Evolutionary conservation across 2,797 vertebrate species (phyloP), one percentile per base, ranked within the genome.

Genomic region (Periparus ater): DNA sequence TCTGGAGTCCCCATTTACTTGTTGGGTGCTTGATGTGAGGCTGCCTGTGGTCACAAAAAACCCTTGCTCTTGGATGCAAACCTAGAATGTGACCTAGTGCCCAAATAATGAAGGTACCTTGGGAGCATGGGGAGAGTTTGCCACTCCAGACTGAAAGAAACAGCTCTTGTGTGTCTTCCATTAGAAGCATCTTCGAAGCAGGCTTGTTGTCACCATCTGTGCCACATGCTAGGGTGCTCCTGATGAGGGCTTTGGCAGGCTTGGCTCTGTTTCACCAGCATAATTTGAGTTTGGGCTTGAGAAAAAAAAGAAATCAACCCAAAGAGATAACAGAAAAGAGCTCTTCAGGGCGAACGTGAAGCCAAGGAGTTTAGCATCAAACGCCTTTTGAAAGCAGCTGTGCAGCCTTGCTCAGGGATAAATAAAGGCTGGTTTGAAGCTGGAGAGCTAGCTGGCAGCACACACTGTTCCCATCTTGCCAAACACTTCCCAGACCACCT

Each of bases 371-470:
- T 92, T 73, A 95, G 36, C 63, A 92, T 92, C 77, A 92, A 91
- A 89, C 4, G 81, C 48, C 51, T 93, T 93, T 70, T 60, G 67
- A 76, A 92, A 89, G 61, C 87, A 96, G 87, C 92, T 94, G 87
- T 89, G 72, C 53, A 82, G 54, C 45, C 42, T 70, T 51, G 30
- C 34, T 92, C 55, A 0, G 34, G 71, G 63, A 80, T 74, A 94
- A 93, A 95, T 84, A 76, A 89, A 95, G 60, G 48, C 55, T 91
- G 74, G 67, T 87, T 91, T 91, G 84, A 91, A 77, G 78, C 34
- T 86, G 78, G 74, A 89, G 75, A 91, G 57, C 55, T 85, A 80
- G 66, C 62, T 96, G 89, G 84, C 89, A 89, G 89, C 83, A 88
- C 87, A 71, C 3, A 3, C 63, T 71, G 78, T 80, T 93, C 89